Evolutionary conservation across 2,113 vertebrate species (phyloP).

Genomic region (Murina feae): DNA sequence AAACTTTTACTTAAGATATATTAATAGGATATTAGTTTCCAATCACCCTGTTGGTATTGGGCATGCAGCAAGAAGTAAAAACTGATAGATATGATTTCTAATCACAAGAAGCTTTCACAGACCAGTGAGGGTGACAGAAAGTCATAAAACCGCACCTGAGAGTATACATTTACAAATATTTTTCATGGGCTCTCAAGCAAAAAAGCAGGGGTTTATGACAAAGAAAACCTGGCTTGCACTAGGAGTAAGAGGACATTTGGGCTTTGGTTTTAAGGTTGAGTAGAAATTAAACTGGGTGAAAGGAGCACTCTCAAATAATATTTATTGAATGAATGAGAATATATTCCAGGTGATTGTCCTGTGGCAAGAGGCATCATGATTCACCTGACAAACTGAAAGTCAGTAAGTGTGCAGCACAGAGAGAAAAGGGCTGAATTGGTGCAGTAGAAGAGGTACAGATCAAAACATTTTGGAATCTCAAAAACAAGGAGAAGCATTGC

Average conservation of each 20-base stretch:
- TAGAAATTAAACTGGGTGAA: neutral
- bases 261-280: neutral
- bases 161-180: neutral
- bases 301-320: neutral
- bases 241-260: neutral
- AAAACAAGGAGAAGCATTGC: neutral
- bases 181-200: neutral
- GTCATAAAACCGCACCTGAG: neutral
- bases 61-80: neutral
- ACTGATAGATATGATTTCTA: neutral
- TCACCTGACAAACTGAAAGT: neutral
- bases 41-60: neutral
- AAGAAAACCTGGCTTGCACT: neutral
- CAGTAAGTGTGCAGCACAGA: neutral
- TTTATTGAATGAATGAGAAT: neutral
- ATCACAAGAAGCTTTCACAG: neutral
- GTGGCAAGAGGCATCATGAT: neutral
- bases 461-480: neutral
- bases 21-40: constrained; percentile 41
- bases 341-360: neutral
- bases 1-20: constrained; percentile 58
- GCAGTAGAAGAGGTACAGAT: neutral
- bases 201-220: neutral
- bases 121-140: neutral
- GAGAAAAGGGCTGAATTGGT: neutral